Evolutionary conservation across 2,888 invertebrate genomes (phyloP), one percentile per base, ranked within the genome.

Genomic region (Drosophila pegasa): DNA sequence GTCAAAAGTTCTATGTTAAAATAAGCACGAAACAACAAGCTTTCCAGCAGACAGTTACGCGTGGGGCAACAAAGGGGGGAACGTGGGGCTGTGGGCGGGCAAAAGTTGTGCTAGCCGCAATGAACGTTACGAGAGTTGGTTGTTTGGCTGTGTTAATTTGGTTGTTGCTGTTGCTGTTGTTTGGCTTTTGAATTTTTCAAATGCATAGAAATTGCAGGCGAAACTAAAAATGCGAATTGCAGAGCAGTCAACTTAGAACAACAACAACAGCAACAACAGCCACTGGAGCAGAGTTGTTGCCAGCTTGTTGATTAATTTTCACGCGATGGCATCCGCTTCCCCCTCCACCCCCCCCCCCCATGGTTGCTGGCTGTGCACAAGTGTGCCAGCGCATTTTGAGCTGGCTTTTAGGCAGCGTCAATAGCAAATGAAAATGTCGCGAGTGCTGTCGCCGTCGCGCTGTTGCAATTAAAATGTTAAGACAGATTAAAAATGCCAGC

Each of bases 1-100:
- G 83, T 83, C 86, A 83, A 86, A 84, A 83, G 83, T 84, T 84
- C 69, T 80, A 72, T 83, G 78, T 86, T 86, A 69, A 86, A 83
- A 80, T 76, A 76, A 83, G 78, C 78, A 74, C 52, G 60, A 57
- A 70, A 51, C 71, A 72, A 58, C 70, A 72, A 78, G 68, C 50
- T 64, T 61, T 57, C 22, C 56, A 43, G 25, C 43, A 20, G 40
- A 33, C 41, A 47, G 61, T 25, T 20, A 37, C 18, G n/a, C 2
- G n/a, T 35, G 33, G 40, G 20, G 38, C 20, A 10, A 18, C 10
- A 10, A 18, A 12, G 31, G 10, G 10, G n/a, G 37, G 2, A n/a
- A n/a, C n/a, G n/a, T 25, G 14, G 6, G 14, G 9, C 27, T 27
- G 25, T 14, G 38, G n/a, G 29, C 18, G 33, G n/a, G 9, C 20